Evolutionary conservation across 2,888 invertebrate genomes (phyloP).

Genomic region (Protodeltote pygarga): DNA sequence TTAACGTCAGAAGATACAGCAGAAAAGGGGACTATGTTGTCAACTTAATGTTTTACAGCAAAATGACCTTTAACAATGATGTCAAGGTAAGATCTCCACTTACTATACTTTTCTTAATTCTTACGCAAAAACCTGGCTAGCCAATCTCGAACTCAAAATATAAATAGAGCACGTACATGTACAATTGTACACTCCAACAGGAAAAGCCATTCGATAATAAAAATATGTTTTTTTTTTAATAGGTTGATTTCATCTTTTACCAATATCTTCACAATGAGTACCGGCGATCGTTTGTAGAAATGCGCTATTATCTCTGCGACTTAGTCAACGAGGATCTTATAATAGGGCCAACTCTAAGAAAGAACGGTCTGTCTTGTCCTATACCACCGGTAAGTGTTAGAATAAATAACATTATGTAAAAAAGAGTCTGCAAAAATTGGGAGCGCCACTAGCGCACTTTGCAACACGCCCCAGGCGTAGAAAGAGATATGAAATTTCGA

Average conservation of each 20-base stretch:
- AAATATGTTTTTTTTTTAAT: too few relatives aligned
- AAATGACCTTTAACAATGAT: neutral
- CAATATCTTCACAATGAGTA: constrained; percentile 23
- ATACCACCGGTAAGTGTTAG: constrained; percentile 8
- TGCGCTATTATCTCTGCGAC: constrained; percentile 5
- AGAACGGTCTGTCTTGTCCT: constrained; percentile 2
- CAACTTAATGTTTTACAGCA: neutral
- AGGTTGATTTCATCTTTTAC: constrained; percentile 10
- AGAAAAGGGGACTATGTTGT: constrained; percentile 8
- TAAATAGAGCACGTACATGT: neutral
- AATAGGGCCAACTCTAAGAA: neutral
- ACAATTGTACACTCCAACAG: too few relatives aligned
- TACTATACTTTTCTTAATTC: too few relatives aligned
- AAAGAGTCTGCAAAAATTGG: too few relatives aligned
- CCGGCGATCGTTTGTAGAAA: constrained; percentile 13
- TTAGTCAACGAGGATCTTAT: constrained; percentile 2
- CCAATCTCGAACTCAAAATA: too few relatives aligned
- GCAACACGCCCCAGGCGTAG: too few relatives aligned
- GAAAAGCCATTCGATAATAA: too few relatives aligned
- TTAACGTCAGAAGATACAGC: constrained; percentile 8
- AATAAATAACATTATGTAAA: too few relatives aligned
- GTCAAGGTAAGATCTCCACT: neutral
- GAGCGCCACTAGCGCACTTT: too few relatives aligned
- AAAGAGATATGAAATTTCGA: too few relatives aligned
- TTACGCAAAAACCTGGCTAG: too few relatives aligned